Percentiles rank a stretch among this genome's conserved stretches.
Evolutionary conservation across 2,888 invertebrate genomes (phyloP).

Genomic region (Chymomyza amoena): DNA sequence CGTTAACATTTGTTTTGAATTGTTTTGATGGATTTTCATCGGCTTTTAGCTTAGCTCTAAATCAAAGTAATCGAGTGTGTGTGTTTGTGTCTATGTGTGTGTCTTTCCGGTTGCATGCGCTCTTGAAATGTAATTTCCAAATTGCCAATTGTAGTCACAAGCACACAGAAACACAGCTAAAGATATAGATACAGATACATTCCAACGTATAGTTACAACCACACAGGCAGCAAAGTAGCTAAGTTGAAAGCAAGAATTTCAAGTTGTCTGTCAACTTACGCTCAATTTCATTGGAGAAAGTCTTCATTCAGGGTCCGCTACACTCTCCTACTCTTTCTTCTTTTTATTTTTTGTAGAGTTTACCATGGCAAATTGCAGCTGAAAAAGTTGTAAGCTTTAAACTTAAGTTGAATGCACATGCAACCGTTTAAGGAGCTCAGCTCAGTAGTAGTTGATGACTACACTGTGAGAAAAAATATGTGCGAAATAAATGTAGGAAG

Average conservation of each 20-base stretch:
- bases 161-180: slow-evolving; percentile 23
- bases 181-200: background rate
- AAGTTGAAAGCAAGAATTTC: slow-evolving; percentile 31
- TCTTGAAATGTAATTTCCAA: slow-evolving; percentile 59
- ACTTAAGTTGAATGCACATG: slow-evolving; percentile 31
- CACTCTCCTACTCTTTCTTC: too few relatives aligned
- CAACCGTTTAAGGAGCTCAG: slow-evolving; percentile 2
- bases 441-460: background rate
- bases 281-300: slow-evolving; percentile 58
- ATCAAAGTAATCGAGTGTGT: background rate
- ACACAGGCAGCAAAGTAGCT: slow-evolving; percentile 1
- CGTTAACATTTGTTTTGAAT: slow-evolving; percentile 2
- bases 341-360: too few relatives aligned
- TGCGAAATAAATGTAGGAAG: too few relatives aligned
- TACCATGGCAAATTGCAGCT: slow-evolving; percentile 24
- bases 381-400: slow-evolving; percentile 34
- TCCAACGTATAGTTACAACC: background rate
- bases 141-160: slow-evolving; percentile 47
- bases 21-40: slow-evolving; percentile 1
- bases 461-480: background rate
- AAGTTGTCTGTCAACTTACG: slow-evolving; percentile 65
- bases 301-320: background rate
- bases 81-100: background rate
- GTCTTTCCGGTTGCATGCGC: slow-evolving; percentile 10
- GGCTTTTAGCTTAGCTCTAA: background rate